Evolutionary conservation across 2,113 vertebrate species (phyloP).

Genomic region (Etheostoma cragini): DNA sequence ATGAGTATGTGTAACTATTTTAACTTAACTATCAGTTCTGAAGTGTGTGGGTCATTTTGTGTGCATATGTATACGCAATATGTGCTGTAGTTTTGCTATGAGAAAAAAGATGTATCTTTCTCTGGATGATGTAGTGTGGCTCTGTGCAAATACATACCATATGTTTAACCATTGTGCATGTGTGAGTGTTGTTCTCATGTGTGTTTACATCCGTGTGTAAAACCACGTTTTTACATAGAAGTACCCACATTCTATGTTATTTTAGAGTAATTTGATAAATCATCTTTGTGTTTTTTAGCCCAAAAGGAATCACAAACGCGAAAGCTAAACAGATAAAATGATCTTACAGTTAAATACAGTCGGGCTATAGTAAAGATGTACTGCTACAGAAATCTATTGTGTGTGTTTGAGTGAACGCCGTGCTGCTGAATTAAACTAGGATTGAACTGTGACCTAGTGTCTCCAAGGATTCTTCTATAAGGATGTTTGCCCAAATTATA

Average conservation of each 20-base stretch:
- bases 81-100: conserved; percentile 31
- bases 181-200: conserved; percentile 39
- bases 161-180: conserved; percentile 56
- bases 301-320: not conserved
- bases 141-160: conserved; percentile 58
- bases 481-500: not conserved
- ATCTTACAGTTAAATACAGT: conserved; percentile 15
- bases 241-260: conserved; percentile 30
- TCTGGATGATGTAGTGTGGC: conserved; percentile 39
- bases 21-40: conserved; percentile 76
- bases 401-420: not conserved
- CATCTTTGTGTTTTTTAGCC: conserved; percentile 5
- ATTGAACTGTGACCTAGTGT: conserved; percentile 10
- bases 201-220: conserved; percentile 51
- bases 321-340: conserved; percentile 7
- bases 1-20: conserved; percentile 67
- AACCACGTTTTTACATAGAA: conserved; percentile 43
- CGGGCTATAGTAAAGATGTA: not conserved
- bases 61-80: conserved; percentile 47
- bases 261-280: conserved; percentile 39
- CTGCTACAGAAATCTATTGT: not conserved
- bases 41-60: conserved; percentile 56
- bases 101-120: conserved; percentile 68
- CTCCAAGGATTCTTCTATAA: not conserved
- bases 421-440: conserved; percentile 24